phyloP scores from a whole-genome alignment of 2,797 vertebrate species.

The Rhinella marina region DNA sequence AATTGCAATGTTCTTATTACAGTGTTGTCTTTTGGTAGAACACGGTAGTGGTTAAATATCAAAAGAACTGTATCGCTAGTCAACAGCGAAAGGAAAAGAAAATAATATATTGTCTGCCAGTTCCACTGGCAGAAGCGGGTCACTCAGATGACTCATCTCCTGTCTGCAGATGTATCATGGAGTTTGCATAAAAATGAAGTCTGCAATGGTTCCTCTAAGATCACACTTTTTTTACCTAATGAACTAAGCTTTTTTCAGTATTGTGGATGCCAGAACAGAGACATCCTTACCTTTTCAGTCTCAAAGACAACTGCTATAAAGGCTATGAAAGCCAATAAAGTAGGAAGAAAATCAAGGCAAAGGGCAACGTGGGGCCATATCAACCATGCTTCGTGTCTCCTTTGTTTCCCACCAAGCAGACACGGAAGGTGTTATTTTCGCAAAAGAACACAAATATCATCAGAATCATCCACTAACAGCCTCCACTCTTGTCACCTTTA shows the following conservation, averaged over 20 bases:
- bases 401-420: not conserved
- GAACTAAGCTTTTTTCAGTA: not conserved
- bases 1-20: conserved; percentile 18
- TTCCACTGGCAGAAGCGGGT: conserved; percentile 13
- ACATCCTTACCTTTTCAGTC: not conserved
- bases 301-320: conserved; percentile 32
- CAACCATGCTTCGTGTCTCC: not conserved
- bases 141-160: conserved; percentile 29
- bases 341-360: not conserved
- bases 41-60: not conserved
- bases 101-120: conserved; percentile 18
- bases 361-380: not conserved
- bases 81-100: conserved; percentile 5
- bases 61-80: not conserved
- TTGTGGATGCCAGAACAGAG: not conserved
- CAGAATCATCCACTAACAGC: not conserved
- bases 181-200: conserved; percentile 38
- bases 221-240: conserved; percentile 14
- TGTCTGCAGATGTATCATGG: conserved; percentile 26
- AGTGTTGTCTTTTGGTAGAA: not conserved
- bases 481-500: conserved; percentile 32
- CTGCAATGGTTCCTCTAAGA: conserved; percentile 8
- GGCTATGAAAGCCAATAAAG: conserved; percentile 1
- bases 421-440: not conserved
- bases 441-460: not conserved